Conservation (phyloP, 2,888 invertebrate species). For the Drosophila ustulata region DNA sequence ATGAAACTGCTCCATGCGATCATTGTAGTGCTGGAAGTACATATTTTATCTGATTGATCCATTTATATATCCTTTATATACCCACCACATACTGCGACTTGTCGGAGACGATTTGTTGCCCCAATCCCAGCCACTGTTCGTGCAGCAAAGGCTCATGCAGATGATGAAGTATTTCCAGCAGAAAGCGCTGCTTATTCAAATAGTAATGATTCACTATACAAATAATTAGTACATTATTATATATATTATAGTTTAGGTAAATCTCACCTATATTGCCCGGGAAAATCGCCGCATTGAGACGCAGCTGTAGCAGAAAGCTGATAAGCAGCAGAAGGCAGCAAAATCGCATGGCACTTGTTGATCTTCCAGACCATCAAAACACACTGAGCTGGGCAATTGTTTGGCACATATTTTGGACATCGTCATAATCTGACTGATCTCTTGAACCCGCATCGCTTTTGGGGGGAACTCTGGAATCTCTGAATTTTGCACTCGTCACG, state of each 20-base stretch:
- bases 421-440: slow-evolving; percentile 22
- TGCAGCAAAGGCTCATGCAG: slow-evolving; percentile 55
- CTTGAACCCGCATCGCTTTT: slow-evolving; percentile 11
- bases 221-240: too few species aligned
- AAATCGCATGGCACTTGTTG: slow-evolving; percentile 56
- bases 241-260: too few species aligned
- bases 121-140: slow-evolving; percentile 49
- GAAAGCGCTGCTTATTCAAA: slow-evolving; percentile 61
- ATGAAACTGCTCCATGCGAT: slow-evolving; percentile 47
- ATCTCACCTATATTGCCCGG: slow-evolving; percentile 46
- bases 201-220: slow-evolving; percentile 60
- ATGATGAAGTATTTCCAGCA: slow-evolving; percentile 64
- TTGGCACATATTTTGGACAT: slow-evolving; percentile 3
- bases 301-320: slow-evolving; percentile 8
- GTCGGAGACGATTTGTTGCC: slow-evolving; percentile 53
- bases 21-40: slow-evolving; percentile 41
- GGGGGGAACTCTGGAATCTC: background rate
- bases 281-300: slow-evolving; percentile 14
- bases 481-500: background rate
- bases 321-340: slow-evolving; percentile 19
- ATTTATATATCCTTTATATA: background rate
- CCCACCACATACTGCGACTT: slow-evolving; percentile 56
- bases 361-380: slow-evolving; percentile 12
- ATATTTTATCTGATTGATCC: background rate
- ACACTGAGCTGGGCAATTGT: slow-evolving; percentile 31